These are phyloP conservation scores for Zophobas morio DNA, from an alignment of 1,140 invertebrate species.

Conservation along the genomic window DNA sequence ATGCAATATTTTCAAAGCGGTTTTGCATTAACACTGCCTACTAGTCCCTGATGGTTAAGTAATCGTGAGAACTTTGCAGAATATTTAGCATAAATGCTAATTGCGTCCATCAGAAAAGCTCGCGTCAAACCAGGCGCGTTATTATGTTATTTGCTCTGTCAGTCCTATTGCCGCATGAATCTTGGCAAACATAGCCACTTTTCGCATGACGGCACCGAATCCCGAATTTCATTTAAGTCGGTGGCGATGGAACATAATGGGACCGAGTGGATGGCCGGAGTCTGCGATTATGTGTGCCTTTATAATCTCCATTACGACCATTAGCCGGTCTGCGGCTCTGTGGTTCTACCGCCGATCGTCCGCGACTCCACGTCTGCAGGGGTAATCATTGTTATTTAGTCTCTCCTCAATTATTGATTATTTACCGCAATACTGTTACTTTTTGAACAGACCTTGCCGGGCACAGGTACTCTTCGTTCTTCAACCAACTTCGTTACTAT, in stretches of 20 bases:
- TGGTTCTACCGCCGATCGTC: conserved; percentile 41
- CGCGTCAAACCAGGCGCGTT: not conserved
- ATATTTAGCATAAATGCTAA: conserved; percentile 42
- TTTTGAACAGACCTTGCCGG: conserved; percentile 32
- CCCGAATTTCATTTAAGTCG: conserved; percentile 37
- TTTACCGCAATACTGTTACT: conserved; percentile 61
- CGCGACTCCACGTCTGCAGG: conserved; percentile 59
- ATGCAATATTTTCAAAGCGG: conserved; percentile 38
- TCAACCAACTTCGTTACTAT: conserved; percentile 24
- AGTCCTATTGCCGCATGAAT: not conserved
- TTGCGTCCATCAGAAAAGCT: conserved; percentile 20
- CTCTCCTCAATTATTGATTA: conserved; percentile 62
- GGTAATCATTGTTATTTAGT: conserved; percentile 63
- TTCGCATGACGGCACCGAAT: conserved; percentile 13
- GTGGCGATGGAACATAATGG: conserved; percentile 39
- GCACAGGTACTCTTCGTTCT: not conserved
- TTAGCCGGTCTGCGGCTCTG: conserved; percentile 54
- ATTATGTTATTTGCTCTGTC: conserved; percentile 14
- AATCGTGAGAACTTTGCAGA: conserved; percentile 33
- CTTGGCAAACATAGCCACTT: not conserved
- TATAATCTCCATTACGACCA: conserved; percentile 62
- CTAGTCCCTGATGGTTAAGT: conserved; percentile 34
- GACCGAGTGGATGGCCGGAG: conserved; percentile 48
- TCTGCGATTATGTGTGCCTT: conserved; percentile 58
- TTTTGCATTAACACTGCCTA: conserved; percentile 32